These are phyloP conservation scores for Trissolcus brochymenae DNA, from an alignment of 2,888 invertebrate genomes.

Conservation along the genomic window DNA sequence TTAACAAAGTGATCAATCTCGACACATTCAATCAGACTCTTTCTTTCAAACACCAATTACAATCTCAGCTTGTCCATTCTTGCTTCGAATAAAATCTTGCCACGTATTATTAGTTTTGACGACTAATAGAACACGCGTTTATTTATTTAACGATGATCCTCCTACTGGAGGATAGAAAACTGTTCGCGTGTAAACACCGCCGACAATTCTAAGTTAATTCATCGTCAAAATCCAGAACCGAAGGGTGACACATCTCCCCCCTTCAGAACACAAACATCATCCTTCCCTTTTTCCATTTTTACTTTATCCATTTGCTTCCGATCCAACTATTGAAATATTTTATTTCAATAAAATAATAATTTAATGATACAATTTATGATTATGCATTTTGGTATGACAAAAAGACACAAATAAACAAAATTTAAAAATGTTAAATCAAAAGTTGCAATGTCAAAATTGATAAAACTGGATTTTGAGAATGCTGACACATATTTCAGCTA, in stretches of 20 bases:
- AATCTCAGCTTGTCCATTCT: neutral
- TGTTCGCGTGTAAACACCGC: constrained; percentile 9
- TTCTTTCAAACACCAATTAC: constrained; percentile 12
- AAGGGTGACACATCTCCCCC: constrained; percentile 19
- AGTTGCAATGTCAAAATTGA: neutral
- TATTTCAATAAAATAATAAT: too few species aligned
- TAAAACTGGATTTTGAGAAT: neutral
- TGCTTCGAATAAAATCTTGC: too few species aligned
- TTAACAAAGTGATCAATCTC: constrained; percentile 11
- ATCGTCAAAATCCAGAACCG: constrained; percentile 23
- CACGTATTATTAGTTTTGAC: too few species aligned
- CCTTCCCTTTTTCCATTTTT: constrained; percentile 24
- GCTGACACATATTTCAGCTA: constrained; percentile 13
- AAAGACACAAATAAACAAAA: neutral
- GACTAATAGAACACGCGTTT: constrained; percentile 11
- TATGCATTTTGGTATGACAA: neutral
- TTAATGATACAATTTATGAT: too few species aligned
- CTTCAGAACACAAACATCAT: constrained; percentile 12
- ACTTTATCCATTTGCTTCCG: constrained; percentile 11
- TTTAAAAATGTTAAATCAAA: constrained; percentile 3
- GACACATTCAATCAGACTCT: constrained; percentile 10
- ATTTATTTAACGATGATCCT: constrained; percentile 19
- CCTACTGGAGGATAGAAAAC: constrained; percentile 1
- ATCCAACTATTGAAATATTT: too few species aligned
- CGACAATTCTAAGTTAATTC: constrained; percentile 19